Base-by-base conservation (phyloP, 2,113 vertebrate species). In the Erythrocercus mccallii region DNA sequence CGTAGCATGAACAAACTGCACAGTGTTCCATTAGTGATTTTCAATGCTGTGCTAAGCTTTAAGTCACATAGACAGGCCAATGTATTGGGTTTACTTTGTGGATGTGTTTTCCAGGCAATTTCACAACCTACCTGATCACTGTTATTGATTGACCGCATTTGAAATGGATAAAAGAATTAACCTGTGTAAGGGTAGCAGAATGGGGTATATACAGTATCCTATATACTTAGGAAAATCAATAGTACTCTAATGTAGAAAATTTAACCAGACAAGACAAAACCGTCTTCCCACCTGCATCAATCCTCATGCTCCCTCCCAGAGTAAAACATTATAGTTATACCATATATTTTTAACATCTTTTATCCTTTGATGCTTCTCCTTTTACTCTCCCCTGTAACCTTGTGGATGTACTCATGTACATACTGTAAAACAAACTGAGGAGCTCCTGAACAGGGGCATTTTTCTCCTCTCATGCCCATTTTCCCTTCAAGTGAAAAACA, bases 21-120 rank as follows among this genome's bases (percentile, higher is more conserved):
- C 86, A 87, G 86, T 96, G 96, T 96, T 98, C 97, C 97, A 97
- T 98, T 98, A 98, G 96, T 93, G 97, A 98, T 97, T 97, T 98
- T 97, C 97, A 98, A 97, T 98, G 97, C 96, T 92, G 95, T 95
- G 95, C 97, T 98, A 97, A 97, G 97, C 97, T 97, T 98, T 98
- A 97, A 97, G 96, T 97, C 97, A 97, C 96, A 95, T 93, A 95
- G 96, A 97, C 96, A 97, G 95, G 86, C 95, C 91, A 73, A 94
- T 94, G 95, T 96, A 96, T 97, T 93, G 57, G 95, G 96, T 96
- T 97, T 95, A 95, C 94, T 96, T 95, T 95, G 94, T 93, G 94
- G 86, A 96, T 96, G 96, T 96, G 95, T 97, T 97, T 97, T 97
- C 95, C 93, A 96, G 96, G 95, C 96, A 97, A 97, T 97, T 97